These are phyloP conservation scores for Cerceris ruficornis DNA, from an alignment of 2,888 invertebrate species.

Conservation along the genomic window DNA sequence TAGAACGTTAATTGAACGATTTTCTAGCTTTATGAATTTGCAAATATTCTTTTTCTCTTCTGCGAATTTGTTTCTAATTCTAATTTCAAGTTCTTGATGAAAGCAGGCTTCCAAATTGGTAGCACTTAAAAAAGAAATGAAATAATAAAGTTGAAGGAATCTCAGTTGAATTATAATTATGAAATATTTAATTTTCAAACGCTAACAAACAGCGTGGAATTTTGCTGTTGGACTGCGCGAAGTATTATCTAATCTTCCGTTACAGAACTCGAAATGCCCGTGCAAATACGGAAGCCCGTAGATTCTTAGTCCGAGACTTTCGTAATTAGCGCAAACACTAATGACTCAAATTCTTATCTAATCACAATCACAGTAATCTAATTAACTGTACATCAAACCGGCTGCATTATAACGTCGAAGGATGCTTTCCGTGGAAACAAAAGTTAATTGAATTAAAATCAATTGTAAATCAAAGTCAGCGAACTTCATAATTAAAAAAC, in stretches of 20 bases:
- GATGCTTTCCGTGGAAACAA: neutral
- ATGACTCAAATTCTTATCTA: constrained; percentile 22
- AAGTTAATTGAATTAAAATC: too few relatives aligned
- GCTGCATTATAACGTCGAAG: neutral
- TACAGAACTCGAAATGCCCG: constrained; percentile 15
- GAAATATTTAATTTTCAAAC: neutral
- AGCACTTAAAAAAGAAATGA: too few relatives aligned
- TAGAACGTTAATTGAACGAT: neutral
- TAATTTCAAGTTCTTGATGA: too few relatives aligned
- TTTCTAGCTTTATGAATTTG: neutral
- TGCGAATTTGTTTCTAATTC: too few relatives aligned
- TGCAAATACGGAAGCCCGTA: constrained; percentile 39
- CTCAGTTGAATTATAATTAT: too few relatives aligned
- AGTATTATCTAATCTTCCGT: constrained; percentile 42
- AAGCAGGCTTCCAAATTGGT: too few relatives aligned
- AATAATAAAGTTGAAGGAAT: too few relatives aligned
- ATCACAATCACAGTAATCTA: constrained; percentile 2
- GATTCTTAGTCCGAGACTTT: neutral
- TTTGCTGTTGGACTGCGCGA: neutral
- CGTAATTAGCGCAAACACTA: constrained; percentile 14
- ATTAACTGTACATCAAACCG: neutral
- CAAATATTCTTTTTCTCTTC: neutral
- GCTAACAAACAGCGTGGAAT: neutral
- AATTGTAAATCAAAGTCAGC: too few relatives aligned
- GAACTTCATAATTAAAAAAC: too few relatives aligned